phyloP scores from a whole-genome alignment of 2,888 invertebrate species.

The Osedax fenrisi region DNA sequence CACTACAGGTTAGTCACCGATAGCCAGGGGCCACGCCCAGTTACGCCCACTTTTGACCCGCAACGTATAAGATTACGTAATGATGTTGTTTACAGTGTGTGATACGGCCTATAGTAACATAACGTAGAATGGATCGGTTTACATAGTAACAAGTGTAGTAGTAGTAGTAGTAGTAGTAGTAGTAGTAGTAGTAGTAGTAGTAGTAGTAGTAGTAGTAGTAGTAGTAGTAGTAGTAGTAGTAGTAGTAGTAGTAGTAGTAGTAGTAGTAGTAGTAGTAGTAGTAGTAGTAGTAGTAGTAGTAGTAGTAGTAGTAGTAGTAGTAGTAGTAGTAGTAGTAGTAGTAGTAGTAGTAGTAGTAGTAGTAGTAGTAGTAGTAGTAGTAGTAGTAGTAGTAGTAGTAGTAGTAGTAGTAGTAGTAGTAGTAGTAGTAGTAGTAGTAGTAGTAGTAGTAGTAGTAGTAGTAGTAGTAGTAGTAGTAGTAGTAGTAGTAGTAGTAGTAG shows the following conservation, averaged over 20 bases:
- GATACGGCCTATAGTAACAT: too few species aligned
- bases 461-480: slow-evolving; percentile 21
- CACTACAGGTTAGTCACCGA: too few species aligned
- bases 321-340: slow-evolving; percentile 13
- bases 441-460: not conserved
- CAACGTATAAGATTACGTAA: too few species aligned
- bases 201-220: slow-evolving; percentile 2
- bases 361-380: slow-evolving; percentile 4
- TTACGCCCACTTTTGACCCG: too few species aligned
- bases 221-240: slow-evolving; percentile 18
- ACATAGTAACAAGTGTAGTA: too few species aligned
- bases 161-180: not conserved
- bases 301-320: slow-evolving; percentile 18
- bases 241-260: slow-evolving; percentile 21
- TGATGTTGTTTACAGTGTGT: too few species aligned
- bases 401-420: slow-evolving; percentile 20
- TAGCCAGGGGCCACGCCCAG: too few species aligned
- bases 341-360: not conserved
- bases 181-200: slow-evolving; percentile 7
- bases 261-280: slow-evolving; percentile 19
- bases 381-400: not conserved
- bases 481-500: slow-evolving; percentile 6
- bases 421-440: slow-evolving; percentile 16
- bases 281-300: slow-evolving; percentile 20
- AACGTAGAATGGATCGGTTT: too few species aligned